phyloP scores from a whole-genome alignment of 1,140 invertebrate species.

The Ceratitis capitata region DNA sequence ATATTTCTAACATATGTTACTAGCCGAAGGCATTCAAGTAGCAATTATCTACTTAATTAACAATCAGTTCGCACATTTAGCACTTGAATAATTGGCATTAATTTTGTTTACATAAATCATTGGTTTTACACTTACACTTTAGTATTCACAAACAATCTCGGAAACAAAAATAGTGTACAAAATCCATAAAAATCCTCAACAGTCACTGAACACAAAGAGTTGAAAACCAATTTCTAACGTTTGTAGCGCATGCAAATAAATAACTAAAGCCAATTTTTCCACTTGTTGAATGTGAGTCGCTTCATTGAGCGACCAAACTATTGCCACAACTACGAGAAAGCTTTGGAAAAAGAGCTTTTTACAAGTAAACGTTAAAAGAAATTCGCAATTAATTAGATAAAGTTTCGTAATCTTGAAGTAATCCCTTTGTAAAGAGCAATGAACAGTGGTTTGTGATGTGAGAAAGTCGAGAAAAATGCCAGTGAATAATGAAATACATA shows the following conservation, averaged over 20 bases:
- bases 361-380: not conserved
- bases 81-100: not conserved
- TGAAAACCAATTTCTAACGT: not conserved
- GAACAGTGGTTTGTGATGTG: not conserved
- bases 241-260: not conserved
- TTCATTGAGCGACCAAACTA: not conserved
- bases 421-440: not conserved
- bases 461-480: too few species aligned
- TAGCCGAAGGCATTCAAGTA: not conserved
- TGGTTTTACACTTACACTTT: not conserved
- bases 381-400: not conserved
- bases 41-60: not conserved
- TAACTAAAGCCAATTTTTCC: not conserved
- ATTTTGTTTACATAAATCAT: not conserved
- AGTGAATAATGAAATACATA: too few species aligned
- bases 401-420: slow-evolving; percentile 12
- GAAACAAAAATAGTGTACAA: not conserved
- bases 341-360: not conserved
- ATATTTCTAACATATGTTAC: not conserved
- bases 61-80: not conserved
- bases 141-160: not conserved
- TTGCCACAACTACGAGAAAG: not conserved
- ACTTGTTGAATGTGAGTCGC: not conserved
- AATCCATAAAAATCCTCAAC: not conserved
- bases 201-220: not conserved